Base-by-base conservation (phyloP, 2,888 invertebrate species). In the Callosobruchus maculatus region DNA sequence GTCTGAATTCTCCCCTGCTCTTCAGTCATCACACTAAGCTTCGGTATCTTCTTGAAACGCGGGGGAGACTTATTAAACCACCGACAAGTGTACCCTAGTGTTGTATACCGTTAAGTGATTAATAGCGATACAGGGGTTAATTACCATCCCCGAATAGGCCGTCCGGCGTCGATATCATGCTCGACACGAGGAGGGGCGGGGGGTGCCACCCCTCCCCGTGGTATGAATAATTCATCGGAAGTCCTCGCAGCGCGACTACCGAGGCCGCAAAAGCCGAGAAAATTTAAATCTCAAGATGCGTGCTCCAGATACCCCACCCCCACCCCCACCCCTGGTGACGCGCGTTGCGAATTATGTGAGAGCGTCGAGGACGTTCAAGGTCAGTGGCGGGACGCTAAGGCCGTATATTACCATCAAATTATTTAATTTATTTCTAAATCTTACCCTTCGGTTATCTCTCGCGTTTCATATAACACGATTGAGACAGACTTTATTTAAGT, bases 211-310 rank as follows among this genome's bases (percentile, higher is more conserved):
- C n/a, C n/a, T 81, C 81, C 82, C 82, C 81, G 82, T 82, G 80
- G 81, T 73, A 77, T 85, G 85, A 85, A 85, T 85, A 81, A 85
- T 85, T 84, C 84, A 85, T 85, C 81, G 82, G 81, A 18, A 7
- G 49, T 13, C 18, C 49, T 49, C 49, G 7, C 49, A 49, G 26
- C 26, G 3, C 26, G 3, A 4, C 26, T 7, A 26, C 26, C 49
- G 18, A 1, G 4, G 80, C 78, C 78, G 77, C 26, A 30, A 31
- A 71, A 71, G 2, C 26, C 82, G 80, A 80, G 82, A 82, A 82
- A 84, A 85, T 85, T 85, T 84, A 83, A 85, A 85, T 85, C 84
- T 84, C 83, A 83, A 85, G 84, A 85, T 84, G 83, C 81, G 79
- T 81, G 76, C 80, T 77, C 73, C 76, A 81, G 80, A 81, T 81